Evolutionary conservation across 1,140 invertebrate genomes (phyloP).

Genomic region (Cydia pomonella): DNA sequence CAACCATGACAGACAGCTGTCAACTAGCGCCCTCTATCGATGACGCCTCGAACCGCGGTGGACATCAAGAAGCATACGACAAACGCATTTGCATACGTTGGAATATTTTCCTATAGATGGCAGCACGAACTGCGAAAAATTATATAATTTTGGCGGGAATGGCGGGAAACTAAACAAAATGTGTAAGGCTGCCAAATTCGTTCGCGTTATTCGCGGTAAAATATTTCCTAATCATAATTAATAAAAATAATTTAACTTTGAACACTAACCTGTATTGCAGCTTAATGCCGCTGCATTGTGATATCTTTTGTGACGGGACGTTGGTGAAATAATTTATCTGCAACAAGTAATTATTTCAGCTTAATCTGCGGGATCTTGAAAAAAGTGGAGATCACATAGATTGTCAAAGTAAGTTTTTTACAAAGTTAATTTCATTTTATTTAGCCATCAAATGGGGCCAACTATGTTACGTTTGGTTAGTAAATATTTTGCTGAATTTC

Average conservation of each 20-base stretch:
- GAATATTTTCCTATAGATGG: constrained; percentile 52
- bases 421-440: not conserved
- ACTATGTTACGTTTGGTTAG: too few relatives aligned
- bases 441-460: too few relatives aligned
- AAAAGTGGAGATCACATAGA: not conserved
- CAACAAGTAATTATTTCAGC: constrained; percentile 49
- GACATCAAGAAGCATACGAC: constrained; percentile 35
- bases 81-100: constrained; percentile 53
- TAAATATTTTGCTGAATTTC: too few relatives aligned
- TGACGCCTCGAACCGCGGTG: constrained; percentile 33
- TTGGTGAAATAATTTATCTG: constrained; percentile 51
- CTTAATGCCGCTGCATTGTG: constrained; percentile 74
- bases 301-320: constrained; percentile 41
- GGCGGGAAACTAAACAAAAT: constrained; percentile 42
- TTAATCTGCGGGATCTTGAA: not conserved
- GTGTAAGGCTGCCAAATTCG: too few relatives aligned
- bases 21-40: constrained; percentile 57
- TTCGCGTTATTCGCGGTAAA: not conserved
- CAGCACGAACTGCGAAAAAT: constrained; percentile 38
- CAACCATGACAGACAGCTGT: constrained; percentile 43
- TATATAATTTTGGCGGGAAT: constrained; percentile 45
- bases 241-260: constrained; percentile 2
- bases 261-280: constrained; percentile 64
- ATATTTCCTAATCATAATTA: not conserved
- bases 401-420: constrained; percentile 1